Evolutionary conservation across 2,888 invertebrate genomes (phyloP).

Genomic region (Euzetes globulus): DNA sequence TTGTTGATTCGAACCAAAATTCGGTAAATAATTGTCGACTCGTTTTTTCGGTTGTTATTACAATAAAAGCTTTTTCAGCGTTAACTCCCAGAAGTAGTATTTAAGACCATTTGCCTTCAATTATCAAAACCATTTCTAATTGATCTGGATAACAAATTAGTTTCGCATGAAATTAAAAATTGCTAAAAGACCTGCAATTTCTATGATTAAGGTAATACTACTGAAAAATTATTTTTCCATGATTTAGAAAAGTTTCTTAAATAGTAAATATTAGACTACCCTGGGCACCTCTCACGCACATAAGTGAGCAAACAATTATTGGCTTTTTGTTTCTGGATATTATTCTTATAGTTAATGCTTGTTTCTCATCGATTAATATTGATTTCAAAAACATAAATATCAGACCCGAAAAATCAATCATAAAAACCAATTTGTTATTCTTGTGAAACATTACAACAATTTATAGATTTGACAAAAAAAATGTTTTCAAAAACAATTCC

Average conservation of each 20-base stretch:
- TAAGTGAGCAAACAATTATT: not conserved
- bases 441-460: not conserved
- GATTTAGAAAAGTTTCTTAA: too few relatives aligned
- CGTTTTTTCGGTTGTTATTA: slow-evolving; percentile 8
- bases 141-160: too few relatives aligned
- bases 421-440: slow-evolving; percentile 12
- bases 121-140: not conserved
- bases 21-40: slow-evolving; percentile 2
- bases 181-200: too few relatives aligned
- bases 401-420: not conserved
- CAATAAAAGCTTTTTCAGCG: slow-evolving; percentile 6
- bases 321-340: not conserved
- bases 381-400: slow-evolving; percentile 18
- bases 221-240: too few relatives aligned
- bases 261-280: too few relatives aligned
- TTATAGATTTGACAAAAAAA: not conserved
- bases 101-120: too few relatives aligned
- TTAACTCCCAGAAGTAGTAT: too few relatives aligned
- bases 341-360: slow-evolving; percentile 3
- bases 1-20: slow-evolving; percentile 12
- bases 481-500: not conserved
- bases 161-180: too few relatives aligned
- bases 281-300: too few relatives aligned
- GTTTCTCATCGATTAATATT: slow-evolving; percentile 22
- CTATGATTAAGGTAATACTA: too few relatives aligned